Evolutionary conservation across 2,888 invertebrate genomes (phyloP), one percentile per base, ranked within the genome.

Genomic region (Cryptus viduatorius): DNA sequence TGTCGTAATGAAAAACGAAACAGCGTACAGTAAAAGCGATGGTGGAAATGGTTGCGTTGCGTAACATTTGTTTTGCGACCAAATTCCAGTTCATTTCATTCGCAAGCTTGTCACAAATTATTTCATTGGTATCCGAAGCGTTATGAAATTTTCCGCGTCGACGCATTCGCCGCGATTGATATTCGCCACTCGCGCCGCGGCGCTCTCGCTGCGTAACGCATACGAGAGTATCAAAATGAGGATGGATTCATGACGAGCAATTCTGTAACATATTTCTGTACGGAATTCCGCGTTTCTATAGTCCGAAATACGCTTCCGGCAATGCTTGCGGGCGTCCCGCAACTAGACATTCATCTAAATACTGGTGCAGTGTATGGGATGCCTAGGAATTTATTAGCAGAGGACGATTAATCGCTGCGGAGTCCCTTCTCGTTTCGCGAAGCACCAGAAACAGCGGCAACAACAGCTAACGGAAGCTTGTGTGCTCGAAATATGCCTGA

Each of bases 311-410:
- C 14, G 46, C 37, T 73, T 61, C 61, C 29, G 29, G 24, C 56
- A 19, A 19, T 37, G 37, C 56, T 19, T 19, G 8, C 56, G 24
- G 12, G 8, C 10, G 56, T 24, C 56, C 19, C 19, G 24, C 12
- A 1, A 24, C 73, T n/a, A 61, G 44, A 73, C 46, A 67, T 77
- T 67, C 10, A 65, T 24, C 53, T 56, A 46, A 77, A 67, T 37
- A 50, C 19, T 77, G 37, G 37, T 8, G 37, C 37, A 37, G 37
- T 37, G 7, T 8, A 37, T 8, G 53, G 16, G 37, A 12, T 48
- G 46, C 46, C 5, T 12, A 31, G 56, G 48, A 61, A 59, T 69
- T 78, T 56, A 78, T 78, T 78, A 19, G 48, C 59, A 78, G n/a
- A 44, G 44, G 65, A 31, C 42, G 19, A 65, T 77, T 77, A 77